phyloP scores from a whole-genome alignment of 1,140 invertebrate species.

The Drosophila watanabei region DNA sequence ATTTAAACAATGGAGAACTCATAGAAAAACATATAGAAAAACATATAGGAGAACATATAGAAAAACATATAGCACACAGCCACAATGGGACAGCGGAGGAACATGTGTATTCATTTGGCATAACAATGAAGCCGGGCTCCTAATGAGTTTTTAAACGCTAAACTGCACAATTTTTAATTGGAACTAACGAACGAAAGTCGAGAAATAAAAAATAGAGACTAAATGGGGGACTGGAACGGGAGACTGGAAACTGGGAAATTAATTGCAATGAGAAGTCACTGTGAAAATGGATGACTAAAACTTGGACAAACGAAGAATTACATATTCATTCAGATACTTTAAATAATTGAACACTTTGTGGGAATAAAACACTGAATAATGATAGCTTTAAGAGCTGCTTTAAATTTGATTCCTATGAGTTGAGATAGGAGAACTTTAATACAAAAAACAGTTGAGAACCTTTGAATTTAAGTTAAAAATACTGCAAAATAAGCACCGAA shows the following conservation, averaged over 20 bases:
- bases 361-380: not conserved
- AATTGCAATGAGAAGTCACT: not conserved
- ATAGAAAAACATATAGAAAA: slow-evolving; percentile 6
- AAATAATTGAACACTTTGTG: not conserved
- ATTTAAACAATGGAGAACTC: slow-evolving; percentile 20
- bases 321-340: not conserved
- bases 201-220: not conserved
- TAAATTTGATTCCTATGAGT: not conserved
- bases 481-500: not conserved
- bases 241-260: not conserved
- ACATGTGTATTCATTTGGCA: slow-evolving; percentile 51
- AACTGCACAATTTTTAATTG: slow-evolving; percentile 46
- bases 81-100: not conserved
- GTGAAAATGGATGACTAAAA: slow-evolving; percentile 10
- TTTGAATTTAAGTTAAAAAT: not conserved
- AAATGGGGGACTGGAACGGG: slow-evolving; percentile 1
- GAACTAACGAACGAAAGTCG: slow-evolving; percentile 17
- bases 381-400: not conserved
- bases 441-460: not conserved
- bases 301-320: slow-evolving; percentile 14
- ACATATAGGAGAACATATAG: slow-evolving; percentile 12
- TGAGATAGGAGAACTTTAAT: not conserved
- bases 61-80: not conserved
- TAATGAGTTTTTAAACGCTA: slow-evolving; percentile 57
- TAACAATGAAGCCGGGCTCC: slow-evolving; percentile 41